phyloP scores from a whole-genome alignment of 2,888 invertebrate species.

The Drosophila quasianomalipes region DNA sequence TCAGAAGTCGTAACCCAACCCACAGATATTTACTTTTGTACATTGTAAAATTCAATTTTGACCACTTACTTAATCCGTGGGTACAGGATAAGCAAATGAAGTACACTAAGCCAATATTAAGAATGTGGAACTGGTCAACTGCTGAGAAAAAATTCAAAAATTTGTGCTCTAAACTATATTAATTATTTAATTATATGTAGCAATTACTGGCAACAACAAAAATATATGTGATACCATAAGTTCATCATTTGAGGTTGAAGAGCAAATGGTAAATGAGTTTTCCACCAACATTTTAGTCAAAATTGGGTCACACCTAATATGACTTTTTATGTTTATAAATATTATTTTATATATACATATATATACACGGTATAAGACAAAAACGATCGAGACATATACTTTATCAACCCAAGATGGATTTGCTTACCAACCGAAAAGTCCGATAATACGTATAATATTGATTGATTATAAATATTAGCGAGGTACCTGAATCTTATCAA shows the following conservation, averaged over 20 bases:
- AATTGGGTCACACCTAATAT: background rate
- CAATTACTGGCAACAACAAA: background rate
- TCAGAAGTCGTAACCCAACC: background rate
- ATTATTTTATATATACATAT: background rate
- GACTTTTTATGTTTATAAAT: background rate
- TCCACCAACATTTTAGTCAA: background rate
- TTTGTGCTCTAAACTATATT: too few relatives aligned
- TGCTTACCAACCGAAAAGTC: too few relatives aligned
- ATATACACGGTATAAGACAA: background rate
- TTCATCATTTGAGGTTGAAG: background rate
- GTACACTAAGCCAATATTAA: background rate
- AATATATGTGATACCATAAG: too few relatives aligned
- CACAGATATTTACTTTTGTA: too few relatives aligned
- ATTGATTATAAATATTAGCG: background rate
- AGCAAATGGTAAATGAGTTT: background rate
- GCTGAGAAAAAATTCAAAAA: background rate
- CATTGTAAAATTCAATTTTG: background rate
- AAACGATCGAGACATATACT: background rate
- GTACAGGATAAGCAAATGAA: background rate
- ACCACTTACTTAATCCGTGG: background rate
- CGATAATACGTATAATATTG: background rate
- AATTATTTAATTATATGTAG: background rate
- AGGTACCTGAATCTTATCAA: background rate
- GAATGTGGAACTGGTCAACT: background rate
- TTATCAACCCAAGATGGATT: background rate